phyloP scores from a whole-genome alignment of 2,113 vertebrate species.

The Bubo scandiacus region DNA sequence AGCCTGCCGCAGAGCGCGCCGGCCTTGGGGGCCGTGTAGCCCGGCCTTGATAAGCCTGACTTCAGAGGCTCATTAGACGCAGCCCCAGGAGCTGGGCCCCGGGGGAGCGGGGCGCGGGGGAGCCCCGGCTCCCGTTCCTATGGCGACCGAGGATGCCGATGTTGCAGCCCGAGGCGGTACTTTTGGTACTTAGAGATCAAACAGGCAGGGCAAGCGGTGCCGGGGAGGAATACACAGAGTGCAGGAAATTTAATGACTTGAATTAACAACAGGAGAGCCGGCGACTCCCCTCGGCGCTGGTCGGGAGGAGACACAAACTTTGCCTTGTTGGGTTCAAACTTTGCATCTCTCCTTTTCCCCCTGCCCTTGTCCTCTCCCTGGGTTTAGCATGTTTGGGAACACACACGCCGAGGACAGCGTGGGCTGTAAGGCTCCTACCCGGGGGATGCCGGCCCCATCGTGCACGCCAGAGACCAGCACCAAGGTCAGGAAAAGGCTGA shows the following conservation, averaged over 20 bases:
- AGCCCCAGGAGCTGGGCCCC: conserved; percentile 43
- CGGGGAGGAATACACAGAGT: neutral
- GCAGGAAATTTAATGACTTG: conserved; percentile 21
- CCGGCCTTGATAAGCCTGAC: neutral
- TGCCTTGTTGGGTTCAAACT: neutral
- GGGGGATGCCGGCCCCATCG: accelerated
- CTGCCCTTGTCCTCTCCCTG: neutral
- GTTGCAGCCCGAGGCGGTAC: conserved; percentile 54
- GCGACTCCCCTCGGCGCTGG: neutral
- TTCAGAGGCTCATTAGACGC: conserved; percentile 46
- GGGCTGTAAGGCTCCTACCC: accelerated
- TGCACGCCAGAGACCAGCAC: accelerated
- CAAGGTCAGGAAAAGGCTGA: neutral
- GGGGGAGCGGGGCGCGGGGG: conserved; percentile 16
- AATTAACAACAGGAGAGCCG: neutral
- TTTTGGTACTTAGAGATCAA: conserved; percentile 63
- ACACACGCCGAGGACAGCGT: accelerated
- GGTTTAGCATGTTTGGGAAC: neutral
- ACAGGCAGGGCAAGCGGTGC: conserved; percentile 46
- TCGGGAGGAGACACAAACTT: neutral
- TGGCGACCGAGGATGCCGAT: conserved; percentile 64
- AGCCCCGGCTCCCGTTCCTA: conserved; percentile 56
- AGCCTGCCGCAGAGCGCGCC: neutral
- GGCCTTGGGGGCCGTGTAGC: neutral
- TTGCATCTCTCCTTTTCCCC: accelerated